A percentile compares a stretch with the other conserved stretches of the same genome.
Evolutionary conservation across 2,888 invertebrate species (phyloP).

Genomic region (Hypomecis atomaria): DNA sequence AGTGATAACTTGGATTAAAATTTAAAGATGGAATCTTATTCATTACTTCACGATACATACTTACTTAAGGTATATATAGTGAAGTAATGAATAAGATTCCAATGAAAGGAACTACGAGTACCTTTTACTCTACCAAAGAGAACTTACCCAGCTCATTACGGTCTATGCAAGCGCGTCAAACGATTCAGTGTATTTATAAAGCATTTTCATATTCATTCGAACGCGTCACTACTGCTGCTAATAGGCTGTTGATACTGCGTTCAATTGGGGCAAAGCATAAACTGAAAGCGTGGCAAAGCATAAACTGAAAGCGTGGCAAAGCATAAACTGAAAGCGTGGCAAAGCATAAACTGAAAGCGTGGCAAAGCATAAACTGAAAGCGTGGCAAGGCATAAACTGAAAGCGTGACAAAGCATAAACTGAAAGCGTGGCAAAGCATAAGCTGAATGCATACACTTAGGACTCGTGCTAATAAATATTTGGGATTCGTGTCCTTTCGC

Average conservation of each 20-base stretch:
- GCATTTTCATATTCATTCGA: conserved; percentile 53
- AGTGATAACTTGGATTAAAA: too few species aligned
- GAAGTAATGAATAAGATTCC: too few species aligned
- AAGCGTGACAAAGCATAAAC: conserved; percentile 29
- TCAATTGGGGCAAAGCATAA: conserved; percentile 32
- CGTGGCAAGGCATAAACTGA: conserved; percentile 27
- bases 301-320: not conserved
- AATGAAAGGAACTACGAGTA: too few species aligned
- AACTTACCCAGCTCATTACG: not conserved
- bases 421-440: conserved; percentile 17
- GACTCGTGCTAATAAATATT: too few species aligned
- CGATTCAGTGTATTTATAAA: conserved; percentile 36
- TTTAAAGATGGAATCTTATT: too few species aligned
- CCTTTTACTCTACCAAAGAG: too few species aligned
- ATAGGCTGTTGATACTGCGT: conserved; percentile 49
- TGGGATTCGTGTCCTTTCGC: too few species aligned
- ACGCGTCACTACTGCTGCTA: conserved; percentile 50
- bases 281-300: conserved; percentile 20
- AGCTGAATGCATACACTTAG: too few species aligned
- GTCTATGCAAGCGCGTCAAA: conserved; percentile 9
- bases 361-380: conserved; percentile 26
- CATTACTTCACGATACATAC: too few species aligned
- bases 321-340: too few species aligned
- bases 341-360: conserved; percentile 29
- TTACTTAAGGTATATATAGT: too few species aligned